Evolutionary conservation across 2,113 vertebrate species (phyloP).

Genomic region (Xiphorhynchus elegans): DNA sequence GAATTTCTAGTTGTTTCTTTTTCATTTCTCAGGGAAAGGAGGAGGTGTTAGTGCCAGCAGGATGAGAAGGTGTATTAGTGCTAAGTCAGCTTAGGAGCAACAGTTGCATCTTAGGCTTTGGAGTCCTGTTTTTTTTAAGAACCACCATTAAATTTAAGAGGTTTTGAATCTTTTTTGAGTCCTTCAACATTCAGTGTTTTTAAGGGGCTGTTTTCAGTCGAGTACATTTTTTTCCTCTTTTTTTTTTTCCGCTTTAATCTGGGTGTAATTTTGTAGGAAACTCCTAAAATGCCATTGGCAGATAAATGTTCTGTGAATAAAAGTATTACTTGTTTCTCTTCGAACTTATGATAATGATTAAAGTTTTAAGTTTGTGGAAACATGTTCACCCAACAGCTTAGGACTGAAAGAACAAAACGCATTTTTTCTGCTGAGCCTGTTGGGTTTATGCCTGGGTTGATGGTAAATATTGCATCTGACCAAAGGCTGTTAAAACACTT

Average conservation of each 20-base stretch:
- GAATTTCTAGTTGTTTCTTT: background rate
- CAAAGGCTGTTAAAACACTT: background rate
- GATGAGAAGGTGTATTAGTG: background rate
- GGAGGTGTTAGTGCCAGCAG: background rate
- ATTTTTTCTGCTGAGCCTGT: background rate
- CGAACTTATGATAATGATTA: background rate
- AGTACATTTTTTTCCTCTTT: background rate
- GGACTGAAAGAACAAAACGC: background rate
- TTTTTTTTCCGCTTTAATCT: background rate
- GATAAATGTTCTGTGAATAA: background rate
- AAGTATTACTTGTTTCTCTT: background rate
- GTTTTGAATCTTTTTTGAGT: background rate
- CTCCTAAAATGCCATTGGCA: background rate
- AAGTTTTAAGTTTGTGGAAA: background rate
- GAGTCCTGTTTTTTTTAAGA: background rate
- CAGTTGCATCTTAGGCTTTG: background rate
- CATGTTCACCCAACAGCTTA: background rate
- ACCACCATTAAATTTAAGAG: background rate
- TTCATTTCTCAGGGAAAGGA: background rate
- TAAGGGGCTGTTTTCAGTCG: background rate
- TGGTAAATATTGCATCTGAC: background rate
- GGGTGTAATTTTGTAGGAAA: background rate
- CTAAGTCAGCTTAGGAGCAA: background rate
- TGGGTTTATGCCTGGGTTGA: background rate
- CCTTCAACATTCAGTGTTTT: background rate